Percentiles rank a stretch among this genome's conserved stretches.
Conservation (phyloP, 2,888 invertebrate genomes). For the Drosophila pseudotalamancana region DNA sequence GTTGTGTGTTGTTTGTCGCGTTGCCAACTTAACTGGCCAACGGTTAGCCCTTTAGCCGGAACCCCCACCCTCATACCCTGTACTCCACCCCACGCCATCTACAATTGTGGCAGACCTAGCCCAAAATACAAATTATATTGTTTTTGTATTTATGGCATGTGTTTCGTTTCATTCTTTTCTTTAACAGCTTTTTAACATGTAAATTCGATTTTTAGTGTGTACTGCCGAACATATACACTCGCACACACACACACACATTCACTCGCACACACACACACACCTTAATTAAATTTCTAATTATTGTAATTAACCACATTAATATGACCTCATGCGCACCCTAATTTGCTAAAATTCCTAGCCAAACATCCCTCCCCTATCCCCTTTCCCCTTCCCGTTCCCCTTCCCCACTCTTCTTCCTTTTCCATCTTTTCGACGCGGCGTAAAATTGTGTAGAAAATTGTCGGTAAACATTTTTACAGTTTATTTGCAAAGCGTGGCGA, state of each 20-base stretch:
- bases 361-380: not conserved
- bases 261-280: conserved; percentile 39
- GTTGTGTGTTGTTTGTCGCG: conserved; percentile 42
- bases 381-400: conserved; percentile 3
- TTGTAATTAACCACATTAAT: conserved; percentile 80
- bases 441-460: conserved; percentile 80
- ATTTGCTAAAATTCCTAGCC: conserved; percentile 65
- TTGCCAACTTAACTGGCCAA: conserved; percentile 28
- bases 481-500: conserved; percentile 69
- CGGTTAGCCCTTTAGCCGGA: conserved; percentile 33
- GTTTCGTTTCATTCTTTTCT: conserved; percentile 46
- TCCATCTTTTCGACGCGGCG: conserved; percentile 32
- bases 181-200: conserved; percentile 74
- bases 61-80: not conserved
- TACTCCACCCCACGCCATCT: not conserved
- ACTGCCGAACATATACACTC: conserved; percentile 10
- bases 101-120: conserved; percentile 17
- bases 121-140: conserved; percentile 59
- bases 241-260: conserved; percentile 10
- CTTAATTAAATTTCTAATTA: conserved; percentile 80
- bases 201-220: conserved; percentile 71
- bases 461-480: conserved; percentile 80
- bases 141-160: conserved; percentile 65
- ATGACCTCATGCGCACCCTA: conserved; percentile 79
- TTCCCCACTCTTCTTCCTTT: not conserved